A percentile compares a stretch with the other conserved stretches of the same genome.
phyloP scores from a whole-genome alignment of 2,113 vertebrate genomes.

The Cairina moschata region DNA sequence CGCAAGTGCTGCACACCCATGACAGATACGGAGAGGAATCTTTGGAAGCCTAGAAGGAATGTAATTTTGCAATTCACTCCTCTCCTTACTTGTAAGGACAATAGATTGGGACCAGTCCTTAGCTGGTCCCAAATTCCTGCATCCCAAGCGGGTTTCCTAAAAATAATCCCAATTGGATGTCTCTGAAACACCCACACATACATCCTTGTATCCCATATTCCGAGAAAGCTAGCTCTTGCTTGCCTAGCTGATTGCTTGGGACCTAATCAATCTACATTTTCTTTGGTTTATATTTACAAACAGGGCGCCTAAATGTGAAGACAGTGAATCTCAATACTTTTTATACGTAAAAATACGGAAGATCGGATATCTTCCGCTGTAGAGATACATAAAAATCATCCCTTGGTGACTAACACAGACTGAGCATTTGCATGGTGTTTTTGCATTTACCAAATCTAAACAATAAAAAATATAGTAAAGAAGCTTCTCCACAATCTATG shows the following conservation, averaged over 20 bases:
- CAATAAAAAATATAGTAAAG: neutral
- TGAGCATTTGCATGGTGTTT: neutral
- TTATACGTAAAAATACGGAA: neutral
- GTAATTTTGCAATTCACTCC: neutral
- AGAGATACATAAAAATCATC: neutral
- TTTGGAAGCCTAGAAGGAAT: neutral
- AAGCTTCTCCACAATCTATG: neutral
- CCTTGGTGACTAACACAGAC: neutral
- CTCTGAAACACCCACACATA: neutral
- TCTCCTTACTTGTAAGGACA: neutral
- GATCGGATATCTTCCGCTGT: neutral
- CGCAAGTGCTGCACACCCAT: neutral
- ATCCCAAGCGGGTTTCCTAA: neutral
- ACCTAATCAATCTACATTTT: neutral
- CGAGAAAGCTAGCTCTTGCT: neutral
- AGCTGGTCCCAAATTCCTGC: neutral
- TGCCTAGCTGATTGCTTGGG: neutral
- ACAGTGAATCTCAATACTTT: neutral
- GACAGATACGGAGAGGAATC: neutral
- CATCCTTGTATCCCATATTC: neutral
- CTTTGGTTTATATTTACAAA: neutral
- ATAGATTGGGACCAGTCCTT: neutral
- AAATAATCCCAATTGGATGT: neutral
- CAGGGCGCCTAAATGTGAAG: neutral
- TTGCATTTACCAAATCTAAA: conserved; percentile 7